Evolutionary conservation across 2,113 vertebrate genomes (phyloP).

Genomic region (Varanus salvator): DNA sequence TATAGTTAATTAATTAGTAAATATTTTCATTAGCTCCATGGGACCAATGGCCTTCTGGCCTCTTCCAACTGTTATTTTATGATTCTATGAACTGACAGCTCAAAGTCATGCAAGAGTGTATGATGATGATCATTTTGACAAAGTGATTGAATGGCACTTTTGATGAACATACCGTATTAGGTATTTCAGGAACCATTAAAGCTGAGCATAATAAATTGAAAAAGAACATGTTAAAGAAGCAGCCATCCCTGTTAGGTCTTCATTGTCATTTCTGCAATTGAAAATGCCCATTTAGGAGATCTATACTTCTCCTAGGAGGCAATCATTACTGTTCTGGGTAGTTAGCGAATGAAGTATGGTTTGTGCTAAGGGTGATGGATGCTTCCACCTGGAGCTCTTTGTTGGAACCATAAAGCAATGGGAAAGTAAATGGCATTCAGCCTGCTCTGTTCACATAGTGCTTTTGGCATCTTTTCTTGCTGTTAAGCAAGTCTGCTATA

Average conservation of each 20-base stretch:
- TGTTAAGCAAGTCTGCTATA: conserved; percentile 6
- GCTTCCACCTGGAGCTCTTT: conserved; percentile 29
- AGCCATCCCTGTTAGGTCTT: not conserved
- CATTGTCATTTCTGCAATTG: not conserved
- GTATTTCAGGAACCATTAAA: not conserved
- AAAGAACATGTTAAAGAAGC: not conserved
- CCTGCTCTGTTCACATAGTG: conserved; percentile 26
- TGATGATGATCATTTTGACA: not conserved
- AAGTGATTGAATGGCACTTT: not conserved
- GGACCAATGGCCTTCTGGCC: too few species aligned
- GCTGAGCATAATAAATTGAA: not conserved
- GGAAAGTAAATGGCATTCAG: conserved; percentile 39
- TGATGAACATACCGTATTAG: not conserved
- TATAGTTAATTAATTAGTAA: not conserved
- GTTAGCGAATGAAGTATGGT: conserved; percentile 14
- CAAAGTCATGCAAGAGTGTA: not conserved
- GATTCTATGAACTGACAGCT: not conserved
- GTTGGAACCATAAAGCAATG: conserved; percentile 35
- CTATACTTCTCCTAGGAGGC: conserved; percentile 4
- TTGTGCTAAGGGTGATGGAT: conserved; percentile 2
- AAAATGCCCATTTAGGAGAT: conserved; percentile 10
- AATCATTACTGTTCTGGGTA: not conserved
- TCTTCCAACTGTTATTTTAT: too few species aligned
- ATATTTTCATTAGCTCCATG: not conserved
- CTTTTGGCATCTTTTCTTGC: conserved; percentile 24